A percentile compares a stretch with the other conserved stretches of the same genome.
Evolutionary conservation across 2,113 vertebrate genomes (phyloP).

Genomic region (Datnioides undecimradiatus): DNA sequence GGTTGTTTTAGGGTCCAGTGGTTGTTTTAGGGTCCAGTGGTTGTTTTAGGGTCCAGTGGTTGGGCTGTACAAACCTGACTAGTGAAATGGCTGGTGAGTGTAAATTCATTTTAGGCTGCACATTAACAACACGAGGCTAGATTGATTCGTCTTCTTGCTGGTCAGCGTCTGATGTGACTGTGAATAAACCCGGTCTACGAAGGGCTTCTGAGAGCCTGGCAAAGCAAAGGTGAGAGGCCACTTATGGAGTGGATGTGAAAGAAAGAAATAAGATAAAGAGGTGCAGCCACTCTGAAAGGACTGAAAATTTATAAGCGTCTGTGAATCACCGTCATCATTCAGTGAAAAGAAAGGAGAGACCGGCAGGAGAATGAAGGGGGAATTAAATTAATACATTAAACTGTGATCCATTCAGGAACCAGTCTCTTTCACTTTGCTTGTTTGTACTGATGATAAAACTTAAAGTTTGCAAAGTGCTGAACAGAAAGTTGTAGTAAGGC

Average conservation of each 20-base stretch:
- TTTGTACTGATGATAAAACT: neutral
- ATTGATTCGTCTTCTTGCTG: neutral
- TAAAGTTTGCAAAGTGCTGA: neutral
- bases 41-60: no score
- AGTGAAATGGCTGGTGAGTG: no score
- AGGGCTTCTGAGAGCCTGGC: neutral
- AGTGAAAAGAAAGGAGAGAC: conserved; percentile 2
- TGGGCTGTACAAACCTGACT: no score
- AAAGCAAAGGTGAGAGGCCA: conserved; percentile 18
- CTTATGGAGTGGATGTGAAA: conserved; percentile 1
- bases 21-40: no score
- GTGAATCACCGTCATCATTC: conserved; percentile 12
- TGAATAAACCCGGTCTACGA: neutral
- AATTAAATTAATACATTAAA: neutral
- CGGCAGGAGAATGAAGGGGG: neutral
- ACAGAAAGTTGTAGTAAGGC: neutral
- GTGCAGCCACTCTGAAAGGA: conserved; percentile 8
- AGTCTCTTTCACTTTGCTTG: neutral
- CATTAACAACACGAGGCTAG: no score
- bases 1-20: no score
- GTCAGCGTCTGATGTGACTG: conserved; percentile 54
- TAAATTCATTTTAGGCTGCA: neutral
- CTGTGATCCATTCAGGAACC: neutral
- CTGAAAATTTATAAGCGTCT: neutral
- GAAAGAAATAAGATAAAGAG: conserved; percentile 40